Conservation (phyloP, 2,797 vertebrate species). For the Acestrorhynchus altus region DNA sequence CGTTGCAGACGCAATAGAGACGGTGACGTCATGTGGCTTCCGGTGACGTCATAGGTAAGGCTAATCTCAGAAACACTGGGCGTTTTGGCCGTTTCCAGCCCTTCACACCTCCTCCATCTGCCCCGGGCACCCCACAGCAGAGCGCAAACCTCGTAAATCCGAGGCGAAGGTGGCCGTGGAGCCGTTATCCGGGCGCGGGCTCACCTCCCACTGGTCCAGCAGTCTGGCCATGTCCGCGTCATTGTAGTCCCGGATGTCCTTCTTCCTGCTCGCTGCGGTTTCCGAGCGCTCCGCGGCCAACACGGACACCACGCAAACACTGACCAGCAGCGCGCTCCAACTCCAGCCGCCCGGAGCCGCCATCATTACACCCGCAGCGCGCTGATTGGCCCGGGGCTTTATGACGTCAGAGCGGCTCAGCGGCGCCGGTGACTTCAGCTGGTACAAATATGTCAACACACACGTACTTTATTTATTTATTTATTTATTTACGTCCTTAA, state of each 20-base stretch:
- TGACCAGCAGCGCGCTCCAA: slow-evolving; percentile 55
- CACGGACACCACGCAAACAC: not conserved
- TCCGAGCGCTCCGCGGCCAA: slow-evolving; percentile 39
- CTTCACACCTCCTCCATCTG: no score
- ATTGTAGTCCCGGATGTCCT: slow-evolving; percentile 95
- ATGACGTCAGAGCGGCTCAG: slow-evolving; percentile 53
- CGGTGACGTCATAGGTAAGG: no score
- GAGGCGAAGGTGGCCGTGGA: no score
- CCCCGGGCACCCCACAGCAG: no score
- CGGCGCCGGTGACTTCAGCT: slow-evolving; percentile 33
- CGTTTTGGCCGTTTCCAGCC: no score
- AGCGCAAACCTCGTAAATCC: no score
- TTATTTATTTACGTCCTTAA: no score
- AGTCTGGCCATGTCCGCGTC: slow-evolving; percentile 97
- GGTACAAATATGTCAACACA: not conserved
- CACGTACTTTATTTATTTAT: not conserved
- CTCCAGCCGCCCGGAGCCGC: slow-evolving; percentile 66
- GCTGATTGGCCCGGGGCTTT: slow-evolving; percentile 68
- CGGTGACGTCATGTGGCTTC: no score
- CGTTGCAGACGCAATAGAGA: no score
- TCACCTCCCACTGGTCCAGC: slow-evolving; percentile 96
- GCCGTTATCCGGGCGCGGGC: no score
- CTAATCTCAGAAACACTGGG: no score
- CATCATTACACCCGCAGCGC: slow-evolving; percentile 76
- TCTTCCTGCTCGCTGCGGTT: slow-evolving; percentile 83